Conservation (phyloP, 2,888 invertebrate species). For the Diadegma fenestrale region DNA sequence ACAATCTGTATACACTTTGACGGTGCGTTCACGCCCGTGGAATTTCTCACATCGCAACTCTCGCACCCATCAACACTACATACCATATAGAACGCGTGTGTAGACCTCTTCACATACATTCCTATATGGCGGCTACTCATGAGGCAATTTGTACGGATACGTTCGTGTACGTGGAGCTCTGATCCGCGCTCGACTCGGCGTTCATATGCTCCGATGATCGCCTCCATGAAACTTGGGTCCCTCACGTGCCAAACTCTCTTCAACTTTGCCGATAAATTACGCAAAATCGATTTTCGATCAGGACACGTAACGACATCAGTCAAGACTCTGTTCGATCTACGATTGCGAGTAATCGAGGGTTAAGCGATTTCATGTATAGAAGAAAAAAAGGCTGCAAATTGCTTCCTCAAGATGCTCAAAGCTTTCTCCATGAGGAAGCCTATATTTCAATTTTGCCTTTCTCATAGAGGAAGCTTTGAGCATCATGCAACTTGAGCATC, state of each 20-base stretch:
- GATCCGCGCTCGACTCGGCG: constrained; percentile 11
- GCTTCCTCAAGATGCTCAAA: no score
- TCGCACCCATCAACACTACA: constrained; percentile 27
- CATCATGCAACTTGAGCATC: no score
- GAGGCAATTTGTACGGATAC: constrained; percentile 19
- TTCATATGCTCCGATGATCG: constrained; percentile 7
- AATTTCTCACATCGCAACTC: constrained; percentile 60
- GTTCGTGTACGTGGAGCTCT: background rate
- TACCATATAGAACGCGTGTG: constrained; percentile 1
- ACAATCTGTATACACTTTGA: constrained; percentile 69
- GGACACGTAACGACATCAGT: background rate
- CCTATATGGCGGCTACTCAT: constrained; percentile 14
- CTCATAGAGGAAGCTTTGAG: no score
- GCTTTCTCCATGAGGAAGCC: no score
- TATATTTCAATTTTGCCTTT: no score
- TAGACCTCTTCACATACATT: constrained; percentile 19
- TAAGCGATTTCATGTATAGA: background rate
- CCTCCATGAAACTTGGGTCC: background rate
- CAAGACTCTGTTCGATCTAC: background rate
- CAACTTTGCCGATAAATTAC: constrained; percentile 10
- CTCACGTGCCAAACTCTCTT: background rate
- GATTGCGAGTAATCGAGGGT: background rate
- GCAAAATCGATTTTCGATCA: background rate
- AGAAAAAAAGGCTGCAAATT: background rate
- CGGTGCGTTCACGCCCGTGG: constrained; percentile 59